These are phyloP conservation scores for Melinopterus prodromus DNA, from an alignment of 2,888 invertebrate genomes.

Conservation along the genomic window DNA sequence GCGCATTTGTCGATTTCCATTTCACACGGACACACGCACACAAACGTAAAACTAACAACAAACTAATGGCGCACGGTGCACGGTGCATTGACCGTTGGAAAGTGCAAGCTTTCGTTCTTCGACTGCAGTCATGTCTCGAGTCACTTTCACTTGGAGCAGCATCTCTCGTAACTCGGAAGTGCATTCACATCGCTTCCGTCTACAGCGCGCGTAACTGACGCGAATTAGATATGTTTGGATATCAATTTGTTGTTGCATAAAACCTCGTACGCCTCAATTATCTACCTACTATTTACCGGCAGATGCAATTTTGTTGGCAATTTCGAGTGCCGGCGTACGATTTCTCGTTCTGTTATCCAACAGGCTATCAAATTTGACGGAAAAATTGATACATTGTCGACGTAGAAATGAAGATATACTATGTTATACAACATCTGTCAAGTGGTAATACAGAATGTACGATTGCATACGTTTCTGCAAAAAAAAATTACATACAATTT, in stretches of 20 bases:
- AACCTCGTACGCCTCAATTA: neutral
- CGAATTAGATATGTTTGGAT: slow-evolving; percentile 4
- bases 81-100: slow-evolving; percentile 20
- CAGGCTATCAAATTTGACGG: neutral
- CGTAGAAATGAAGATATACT: no score
- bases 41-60: neutral
- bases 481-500: no score
- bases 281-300: neutral
- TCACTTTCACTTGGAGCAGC: slow-evolving; percentile 18
- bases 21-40: neutral
- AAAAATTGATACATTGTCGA: neutral
- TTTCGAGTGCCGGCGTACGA: neutral
- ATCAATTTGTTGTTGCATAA: neutral
- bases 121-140: slow-evolving; percentile 13
- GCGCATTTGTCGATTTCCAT: neutral
- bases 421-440: no score
- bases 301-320: neutral
- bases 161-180: slow-evolving; percentile 12
- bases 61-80: neutral
- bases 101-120: slow-evolving; percentile 26
- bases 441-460: no score
- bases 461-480: no score
- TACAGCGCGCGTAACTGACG: neutral
- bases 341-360: neutral
- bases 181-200: slow-evolving; percentile 11